Percentiles rank a stretch among this genome's conserved stretches.
These are phyloP conservation scores for Scaptomyza polygonia DNA, from an alignment of 2,888 invertebrate species.

Conservation along the genomic window DNA sequence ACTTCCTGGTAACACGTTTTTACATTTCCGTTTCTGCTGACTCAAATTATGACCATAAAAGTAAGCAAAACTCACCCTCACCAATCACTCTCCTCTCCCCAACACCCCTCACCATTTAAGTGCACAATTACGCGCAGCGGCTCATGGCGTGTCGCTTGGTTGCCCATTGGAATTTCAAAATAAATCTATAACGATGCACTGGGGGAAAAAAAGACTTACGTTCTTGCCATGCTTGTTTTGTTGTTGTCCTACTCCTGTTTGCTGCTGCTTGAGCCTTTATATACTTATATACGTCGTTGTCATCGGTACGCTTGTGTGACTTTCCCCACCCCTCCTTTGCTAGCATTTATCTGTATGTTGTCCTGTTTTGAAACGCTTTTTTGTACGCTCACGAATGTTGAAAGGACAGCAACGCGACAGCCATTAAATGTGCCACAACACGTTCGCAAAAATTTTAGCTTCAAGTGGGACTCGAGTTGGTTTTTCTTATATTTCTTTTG, in stretches of 20 bases:
- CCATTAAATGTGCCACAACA: slow-evolving; percentile 71
- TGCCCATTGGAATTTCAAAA: slow-evolving; percentile 66
- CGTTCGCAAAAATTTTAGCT: slow-evolving; percentile 46
- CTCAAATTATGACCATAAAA: slow-evolving; percentile 76
- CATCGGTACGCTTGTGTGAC: slow-evolving; percentile 22
- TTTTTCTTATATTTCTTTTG: slow-evolving; percentile 6
- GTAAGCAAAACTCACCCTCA: slow-evolving; percentile 59
- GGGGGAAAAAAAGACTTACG: slow-evolving; percentile 37
- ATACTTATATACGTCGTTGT: slow-evolving; percentile 21
- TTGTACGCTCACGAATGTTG: too few species aligned
- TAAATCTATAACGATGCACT: slow-evolving; percentile 77
- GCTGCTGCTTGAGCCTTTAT: slow-evolving; percentile 7
- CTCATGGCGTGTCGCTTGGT: slow-evolving; percentile 43
- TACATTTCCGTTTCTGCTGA: slow-evolving; percentile 77
- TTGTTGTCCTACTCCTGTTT: slow-evolving; percentile 4
- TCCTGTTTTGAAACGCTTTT: slow-evolving; percentile 35
- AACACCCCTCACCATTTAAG: slow-evolving; percentile 21
- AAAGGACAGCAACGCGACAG: slow-evolving; percentile 47
- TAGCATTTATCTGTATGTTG: slow-evolving; percentile 43
- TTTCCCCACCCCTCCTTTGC: not conserved
- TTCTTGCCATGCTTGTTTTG: too few species aligned
- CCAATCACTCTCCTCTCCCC: not conserved
- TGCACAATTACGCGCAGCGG: slow-evolving; percentile 64
- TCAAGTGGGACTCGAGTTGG: slow-evolving; percentile 15
- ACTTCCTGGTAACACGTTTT: slow-evolving; percentile 79